Evolutionary conservation across 2,797 vertebrate genomes (phyloP), one percentile per base, ranked within the genome.

Genomic region (Psittacula derbiana): DNA sequence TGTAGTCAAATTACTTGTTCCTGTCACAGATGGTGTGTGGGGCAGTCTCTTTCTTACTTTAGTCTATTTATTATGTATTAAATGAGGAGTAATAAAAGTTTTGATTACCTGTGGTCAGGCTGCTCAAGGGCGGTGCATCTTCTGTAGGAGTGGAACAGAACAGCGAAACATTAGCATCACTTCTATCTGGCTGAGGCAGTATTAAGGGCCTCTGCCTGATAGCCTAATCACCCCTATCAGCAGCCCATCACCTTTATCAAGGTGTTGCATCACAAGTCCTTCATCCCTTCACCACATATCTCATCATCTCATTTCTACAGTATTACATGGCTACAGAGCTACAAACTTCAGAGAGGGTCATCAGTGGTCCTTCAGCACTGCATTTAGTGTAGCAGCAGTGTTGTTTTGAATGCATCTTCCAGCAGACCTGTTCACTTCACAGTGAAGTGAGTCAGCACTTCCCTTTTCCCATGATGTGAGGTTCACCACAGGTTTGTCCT

Each of bases 381-480:
- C 5, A 7, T 41, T 44, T 14, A 23, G 31, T 27, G 36, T 19
- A 25, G 46, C 30, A 58, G 20, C 10, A 36, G 17, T 21, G 23
- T 2, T 30, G 11, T 23, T 62, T 58, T 11, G 60, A 44, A 25
- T 38, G 36, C 12, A 13, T 38, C 75, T 36, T 55, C 50, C 52
- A 66, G 46, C 30, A 31, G 14, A 23, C 17, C 13, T 7, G 2
- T 21, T 33, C 58, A 12, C 31, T 36, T 10, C 28, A 57, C n/a
- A 36, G 21, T 33, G 21, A 24, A 14, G 21, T 57, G 55, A 57
- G 36, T 23, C 55, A 41, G n/a, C 27, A 12, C 11, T 40, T 41
- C 25, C 40, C 36, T 43, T 16, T 25, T 16, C 12, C 30, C 2
- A 0, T 7, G 28, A 4, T 17, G 20, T 7, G 44, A 53, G 20